Evolutionary conservation across 2,113 vertebrate species (phyloP).

Genomic region (Myotis davidii): DNA sequence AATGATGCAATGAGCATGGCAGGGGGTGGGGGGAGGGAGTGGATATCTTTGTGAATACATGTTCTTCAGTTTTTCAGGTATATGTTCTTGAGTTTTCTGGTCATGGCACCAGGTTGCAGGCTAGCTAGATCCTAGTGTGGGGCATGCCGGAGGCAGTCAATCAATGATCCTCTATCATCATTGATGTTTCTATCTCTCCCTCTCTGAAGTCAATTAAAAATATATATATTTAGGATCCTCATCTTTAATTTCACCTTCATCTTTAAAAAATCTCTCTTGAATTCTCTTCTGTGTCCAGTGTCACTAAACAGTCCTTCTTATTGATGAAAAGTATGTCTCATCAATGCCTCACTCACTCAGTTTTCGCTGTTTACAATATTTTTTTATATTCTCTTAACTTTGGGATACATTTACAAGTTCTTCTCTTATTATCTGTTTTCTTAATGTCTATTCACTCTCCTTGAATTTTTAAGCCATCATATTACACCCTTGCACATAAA

Average conservation of each 20-base stretch:
- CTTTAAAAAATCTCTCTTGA: neutral
- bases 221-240: too few species aligned
- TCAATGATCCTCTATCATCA: too few species aligned
- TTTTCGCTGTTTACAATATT: neutral
- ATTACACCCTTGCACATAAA: neutral
- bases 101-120: too few species aligned
- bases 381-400: neutral
- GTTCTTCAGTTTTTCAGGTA: too few species aligned
- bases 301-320: neutral
- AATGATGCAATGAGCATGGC: too few species aligned
- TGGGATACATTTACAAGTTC: neutral
- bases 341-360: neutral
- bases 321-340: neutral
- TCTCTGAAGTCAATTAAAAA: too few species aligned
- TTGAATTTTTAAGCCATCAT: neutral
- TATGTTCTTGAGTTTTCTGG: too few species aligned
- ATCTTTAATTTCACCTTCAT: neutral
- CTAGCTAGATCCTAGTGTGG: too few species aligned
- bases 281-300: neutral
- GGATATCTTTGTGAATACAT: too few species aligned
- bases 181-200: too few species aligned
- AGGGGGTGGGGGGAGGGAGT: rapidly evolving
- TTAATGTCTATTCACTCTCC: neutral
- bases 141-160: too few species aligned
- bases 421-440: neutral